Evolutionary conservation across 2,113 vertebrate species (phyloP), one percentile per base, ranked within the genome.

Genomic region (Ondatra zibethicus): DNA sequence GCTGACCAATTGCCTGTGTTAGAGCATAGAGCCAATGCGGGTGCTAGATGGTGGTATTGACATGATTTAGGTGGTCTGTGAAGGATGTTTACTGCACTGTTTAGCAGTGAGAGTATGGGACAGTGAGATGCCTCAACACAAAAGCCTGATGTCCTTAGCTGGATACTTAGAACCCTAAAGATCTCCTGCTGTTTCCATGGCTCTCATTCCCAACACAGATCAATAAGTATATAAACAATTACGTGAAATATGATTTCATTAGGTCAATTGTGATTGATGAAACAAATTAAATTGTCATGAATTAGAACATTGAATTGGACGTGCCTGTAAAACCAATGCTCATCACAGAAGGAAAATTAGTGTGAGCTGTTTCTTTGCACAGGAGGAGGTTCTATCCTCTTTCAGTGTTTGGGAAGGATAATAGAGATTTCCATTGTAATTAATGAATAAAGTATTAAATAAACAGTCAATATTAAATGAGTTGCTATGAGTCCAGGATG

Each of bases 91-190:
- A 50, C 14, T 65, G 16, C 8, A 29, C 31, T 65, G 45, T 65
- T 45, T 45, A 45, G 9, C 23, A 65, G 61, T 31, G 82, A 65
- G 25, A 5, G 5, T 7, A 25, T 27, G 12, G 36, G 12, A 11
- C 36, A 14, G 6, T 7, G 11, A 4, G 21, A 16, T 39, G 52
- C 4, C 52, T 27, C 2, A 12, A 3, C 9, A 13, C 11, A 1
- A 14, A 82, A 52, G 6, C 52, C 77, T 23, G 50, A 21, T 52
- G 50, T 55, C 47, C 36, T 21, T 25, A 55, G 50, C 19, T n/a
- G 19, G 2, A n/a, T 25, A 55, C 50, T 58, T n/a, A 58, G 9
- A 58, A 39, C 13, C 11, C 55, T 39, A 9, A 39, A 61, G 12
- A 27, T 61, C 6, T 21, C 47, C 33, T 39, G 4, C 4, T 39